phyloP scores from a whole-genome alignment of 2,888 invertebrate species.

The Antheraea assamensis region DNA sequence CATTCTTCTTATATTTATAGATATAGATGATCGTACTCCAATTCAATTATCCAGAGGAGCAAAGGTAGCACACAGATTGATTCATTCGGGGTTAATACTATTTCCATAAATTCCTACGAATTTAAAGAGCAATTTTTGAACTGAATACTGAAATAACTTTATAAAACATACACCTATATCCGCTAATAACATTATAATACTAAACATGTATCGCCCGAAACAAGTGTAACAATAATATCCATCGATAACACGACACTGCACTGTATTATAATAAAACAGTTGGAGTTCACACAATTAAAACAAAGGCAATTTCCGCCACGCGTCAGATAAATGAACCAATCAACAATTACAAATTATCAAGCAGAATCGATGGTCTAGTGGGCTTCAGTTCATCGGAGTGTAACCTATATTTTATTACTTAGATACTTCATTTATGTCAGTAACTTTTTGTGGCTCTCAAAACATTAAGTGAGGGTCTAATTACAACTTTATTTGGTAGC shows the following conservation, averaged over 20 bases:
- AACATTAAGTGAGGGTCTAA: not conserved
- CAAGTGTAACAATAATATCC: not conserved
- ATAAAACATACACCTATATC: not conserved
- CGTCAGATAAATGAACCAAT: constrained; percentile 17
- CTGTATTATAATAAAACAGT: not conserved
- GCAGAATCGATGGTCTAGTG: not conserved
- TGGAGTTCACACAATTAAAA: constrained; percentile 28
- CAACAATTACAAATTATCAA: not conserved
- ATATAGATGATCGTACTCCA: no score
- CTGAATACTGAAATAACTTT: not conserved
- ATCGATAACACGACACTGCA: not conserved
- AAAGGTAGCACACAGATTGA: no score
- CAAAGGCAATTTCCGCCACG: constrained; percentile 28
- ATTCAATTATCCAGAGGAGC: no score
- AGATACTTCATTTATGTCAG: not conserved
- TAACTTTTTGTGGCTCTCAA: not conserved
- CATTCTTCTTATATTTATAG: no score
- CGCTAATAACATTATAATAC: not conserved
- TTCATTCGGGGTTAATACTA: no score
- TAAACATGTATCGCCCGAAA: not conserved
- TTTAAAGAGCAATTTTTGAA: not conserved
- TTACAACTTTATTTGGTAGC: not conserved
- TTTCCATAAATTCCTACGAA: no score
- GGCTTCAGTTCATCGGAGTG: not conserved
- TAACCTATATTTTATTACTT: not conserved